Evolutionary conservation across 1,140 invertebrate species (phyloP).

Genomic region (Manduca sexta): DNA sequence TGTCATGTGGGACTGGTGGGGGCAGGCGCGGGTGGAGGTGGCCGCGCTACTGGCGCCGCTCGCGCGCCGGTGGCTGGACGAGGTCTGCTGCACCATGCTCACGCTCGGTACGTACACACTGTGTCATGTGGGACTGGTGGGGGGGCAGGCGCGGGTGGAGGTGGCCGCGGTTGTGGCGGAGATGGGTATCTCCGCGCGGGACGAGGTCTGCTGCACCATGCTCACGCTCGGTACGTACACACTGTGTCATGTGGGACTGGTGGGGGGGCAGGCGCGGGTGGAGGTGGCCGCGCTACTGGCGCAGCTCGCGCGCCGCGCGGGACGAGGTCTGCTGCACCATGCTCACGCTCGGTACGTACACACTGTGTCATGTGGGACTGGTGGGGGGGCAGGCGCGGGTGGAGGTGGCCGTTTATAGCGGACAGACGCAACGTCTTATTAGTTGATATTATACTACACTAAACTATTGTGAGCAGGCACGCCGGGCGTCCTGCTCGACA

Average conservation of each 20-base stretch:
- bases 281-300: slow-evolving; percentile 83
- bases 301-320: slow-evolving; percentile 79
- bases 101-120: too few relatives aligned
- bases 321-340: slow-evolving; percentile 71
- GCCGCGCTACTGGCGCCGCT: too few relatives aligned
- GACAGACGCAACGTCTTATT: too few relatives aligned
- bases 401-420: too few relatives aligned
- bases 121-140: slow-evolving; percentile 2
- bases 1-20: too few relatives aligned
- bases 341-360: slow-evolving; percentile 42
- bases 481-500: slow-evolving; percentile 77
- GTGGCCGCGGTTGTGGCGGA: too few relatives aligned
- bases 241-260: too few relatives aligned
- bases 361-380: too few relatives aligned
- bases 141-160: slow-evolving; percentile 2
- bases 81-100: not conserved
- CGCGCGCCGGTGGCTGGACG: too few relatives aligned
- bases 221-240: slow-evolving; percentile 42
- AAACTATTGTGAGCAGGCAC: slow-evolving; percentile 54
- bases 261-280: slow-evolving; percentile 84
- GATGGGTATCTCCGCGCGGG: slow-evolving; percentile 80
- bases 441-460: too few relatives aligned
- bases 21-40: too few relatives aligned
- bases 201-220: slow-evolving; percentile 71
- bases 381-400: too few relatives aligned